Evolutionary conservation across 1,140 invertebrate species (phyloP), one percentile per base, ranked within the genome.

Genomic region (Nasonia giraulti): DNA sequence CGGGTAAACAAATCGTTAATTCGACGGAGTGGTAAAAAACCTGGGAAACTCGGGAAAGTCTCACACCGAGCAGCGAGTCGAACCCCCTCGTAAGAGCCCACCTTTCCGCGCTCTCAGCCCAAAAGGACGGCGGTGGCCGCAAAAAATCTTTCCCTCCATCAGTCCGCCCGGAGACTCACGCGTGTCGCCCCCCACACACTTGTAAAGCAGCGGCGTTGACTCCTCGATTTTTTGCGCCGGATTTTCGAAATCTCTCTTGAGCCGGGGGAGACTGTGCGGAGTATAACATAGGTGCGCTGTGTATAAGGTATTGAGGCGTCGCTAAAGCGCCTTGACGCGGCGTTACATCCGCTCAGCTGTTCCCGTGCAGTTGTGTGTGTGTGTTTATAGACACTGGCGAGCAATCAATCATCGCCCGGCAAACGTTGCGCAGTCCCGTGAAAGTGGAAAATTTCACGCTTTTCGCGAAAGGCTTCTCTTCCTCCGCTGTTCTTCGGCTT

Each of bases 311-410:
- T 62, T n/a, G 55, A 62, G 55, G 66, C 50, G 47, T 66, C 78
- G 85, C 80, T 74, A 87, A 89, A 87, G 86, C 86, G 85, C 87
- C 84, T 88, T 89, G 74, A 83, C 66, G 50, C 82, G 89, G 86
- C 86, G 85, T 86, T 86, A 84, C 87, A 88, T 89, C 89, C 87
- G 88, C 62, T 89, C 90, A 91, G 90, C 90, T 91, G 90, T 85
- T 69, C 40, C 27, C 27, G 27, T 27, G 27, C 27, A 27, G 27
- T 27, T 27, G 14, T 3, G 23, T 27, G 14, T 3, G 23, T 66
- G 33, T 66, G 50, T 82, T 66, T 76, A 62, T 14, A 79, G 33
- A 23, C 66, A n/a, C 80, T 23, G 55, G 62, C 17, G 33, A 76
- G n/a, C 76, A n/a, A 84, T 84, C 82, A 79, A 84, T 84, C 82